Evolutionary conservation across 2,113 vertebrate genomes (phyloP).

Genomic region (Romanogobio albipinnatus): DNA sequence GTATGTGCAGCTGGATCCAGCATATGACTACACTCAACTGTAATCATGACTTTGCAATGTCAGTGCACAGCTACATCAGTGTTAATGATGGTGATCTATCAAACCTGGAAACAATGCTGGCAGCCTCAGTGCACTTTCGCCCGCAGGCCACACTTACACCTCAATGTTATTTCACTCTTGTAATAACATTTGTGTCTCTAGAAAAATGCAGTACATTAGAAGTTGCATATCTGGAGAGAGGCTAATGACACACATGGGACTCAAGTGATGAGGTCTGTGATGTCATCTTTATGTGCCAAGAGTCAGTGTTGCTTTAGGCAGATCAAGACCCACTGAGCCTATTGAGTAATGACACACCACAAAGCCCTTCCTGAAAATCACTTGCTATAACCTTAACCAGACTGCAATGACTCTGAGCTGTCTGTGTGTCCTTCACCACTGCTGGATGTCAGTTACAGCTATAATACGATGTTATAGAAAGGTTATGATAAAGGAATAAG

Average conservation of each 20-base stretch:
- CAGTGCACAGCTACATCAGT: constrained; percentile 6
- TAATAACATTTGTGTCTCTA: constrained; percentile 4
- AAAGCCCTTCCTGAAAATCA: too few relatives aligned
- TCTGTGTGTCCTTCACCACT: background rate
- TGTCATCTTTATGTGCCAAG: background rate
- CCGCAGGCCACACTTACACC: background rate
- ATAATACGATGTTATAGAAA: constrained; percentile 5
- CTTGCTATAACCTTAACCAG: constrained; percentile 7
- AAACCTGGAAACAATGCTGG: constrained; percentile 8
- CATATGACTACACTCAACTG: background rate
- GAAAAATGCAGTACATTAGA: background rate
- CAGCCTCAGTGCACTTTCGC: background rate
- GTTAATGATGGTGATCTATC: constrained; percentile 24
- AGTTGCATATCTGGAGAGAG: background rate
- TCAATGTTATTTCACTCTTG: constrained; percentile 28
- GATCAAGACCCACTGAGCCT: background rate
- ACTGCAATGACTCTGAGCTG: background rate
- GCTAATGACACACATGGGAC: constrained; percentile 39
- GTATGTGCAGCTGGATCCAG: background rate
- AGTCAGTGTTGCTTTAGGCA: background rate
- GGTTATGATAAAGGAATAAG: background rate
- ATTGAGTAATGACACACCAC: background rate
- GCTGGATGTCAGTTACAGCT: background rate
- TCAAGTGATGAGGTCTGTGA: background rate
- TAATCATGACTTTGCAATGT: constrained; percentile 25